Percentiles rank a stretch among this genome's conserved stretches.
phyloP scores from a whole-genome alignment of 2,113 vertebrate genomes.

The Glaucidium brasilianum region DNA sequence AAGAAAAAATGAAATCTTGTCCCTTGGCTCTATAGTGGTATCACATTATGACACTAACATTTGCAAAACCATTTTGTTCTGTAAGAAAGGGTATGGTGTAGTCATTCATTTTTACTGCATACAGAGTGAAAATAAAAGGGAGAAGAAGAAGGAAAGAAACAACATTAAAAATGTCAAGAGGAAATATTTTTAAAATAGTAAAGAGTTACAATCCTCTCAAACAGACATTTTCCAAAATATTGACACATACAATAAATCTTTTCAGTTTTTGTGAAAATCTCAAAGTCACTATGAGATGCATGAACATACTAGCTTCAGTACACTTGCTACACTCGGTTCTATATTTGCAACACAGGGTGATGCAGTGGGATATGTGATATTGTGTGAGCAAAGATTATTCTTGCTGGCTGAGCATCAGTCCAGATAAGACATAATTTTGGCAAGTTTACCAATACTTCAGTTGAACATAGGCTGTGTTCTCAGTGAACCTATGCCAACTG shows the following conservation, averaged over 20 bases:
- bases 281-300: rapidly evolving
- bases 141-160: neutral
- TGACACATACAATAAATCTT: neutral
- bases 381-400: neutral
- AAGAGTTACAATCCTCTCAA: neutral
- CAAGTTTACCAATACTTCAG: neutral
- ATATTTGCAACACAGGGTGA: neutral
- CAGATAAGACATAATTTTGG: neutral
- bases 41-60: neutral
- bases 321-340: neutral
- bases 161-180: neutral
- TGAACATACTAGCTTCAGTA: neutral
- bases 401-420: neutral
- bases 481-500: neutral
- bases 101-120: neutral
- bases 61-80: neutral
- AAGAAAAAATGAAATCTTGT: neutral
- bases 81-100: neutral
- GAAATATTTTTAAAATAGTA: neutral
- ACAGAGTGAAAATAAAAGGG: neutral
- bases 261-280: neutral
- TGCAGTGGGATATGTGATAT: neutral
- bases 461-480: neutral
- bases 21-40: neutral
- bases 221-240: neutral